Conservation (phyloP, 2,888 invertebrate genomes). For the Drosophila niveifrons region DNA sequence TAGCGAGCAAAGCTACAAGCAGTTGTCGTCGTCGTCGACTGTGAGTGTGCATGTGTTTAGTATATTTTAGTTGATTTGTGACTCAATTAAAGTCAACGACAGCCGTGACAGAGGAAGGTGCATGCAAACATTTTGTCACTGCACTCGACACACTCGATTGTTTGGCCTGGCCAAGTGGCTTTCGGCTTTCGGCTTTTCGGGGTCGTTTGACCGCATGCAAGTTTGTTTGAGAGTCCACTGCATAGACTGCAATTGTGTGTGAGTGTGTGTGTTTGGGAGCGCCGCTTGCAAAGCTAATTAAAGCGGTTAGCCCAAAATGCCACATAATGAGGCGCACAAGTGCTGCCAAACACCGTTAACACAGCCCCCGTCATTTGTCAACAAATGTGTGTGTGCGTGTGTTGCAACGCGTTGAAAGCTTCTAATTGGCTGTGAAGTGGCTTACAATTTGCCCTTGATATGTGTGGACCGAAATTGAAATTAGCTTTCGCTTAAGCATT, state of each 20-base stretch:
- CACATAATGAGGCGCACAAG: constrained; percentile 82
- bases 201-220: constrained; percentile 73
- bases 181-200: constrained; percentile 74
- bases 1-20: constrained; percentile 59
- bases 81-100: constrained; percentile 84
- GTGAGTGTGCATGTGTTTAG: constrained; percentile 56
- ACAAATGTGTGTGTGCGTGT: constrained; percentile 39
- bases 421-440: constrained; percentile 77
- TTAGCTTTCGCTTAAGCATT: constrained; percentile 20
- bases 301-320: constrained; percentile 82
- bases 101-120: constrained; percentile 73
- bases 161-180: constrained; percentile 67
- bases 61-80: constrained; percentile 84
- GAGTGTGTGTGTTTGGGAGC: constrained; percentile 36
- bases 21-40: constrained; percentile 1
- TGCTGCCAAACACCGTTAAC: constrained; percentile 81
- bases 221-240: constrained; percentile 49
- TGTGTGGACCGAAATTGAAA: constrained; percentile 50
- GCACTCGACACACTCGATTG: constrained; percentile 64
- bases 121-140: constrained; percentile 68
- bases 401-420: constrained; percentile 70
- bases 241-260: constrained; percentile 49
- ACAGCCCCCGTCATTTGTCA: constrained; percentile 79
- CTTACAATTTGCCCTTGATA: constrained; percentile 62
- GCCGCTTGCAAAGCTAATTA: constrained; percentile 76